These are phyloP conservation scores for Scalopus aquaticus DNA, from an alignment of 2,113 vertebrate species.

Conservation along the genomic window DNA sequence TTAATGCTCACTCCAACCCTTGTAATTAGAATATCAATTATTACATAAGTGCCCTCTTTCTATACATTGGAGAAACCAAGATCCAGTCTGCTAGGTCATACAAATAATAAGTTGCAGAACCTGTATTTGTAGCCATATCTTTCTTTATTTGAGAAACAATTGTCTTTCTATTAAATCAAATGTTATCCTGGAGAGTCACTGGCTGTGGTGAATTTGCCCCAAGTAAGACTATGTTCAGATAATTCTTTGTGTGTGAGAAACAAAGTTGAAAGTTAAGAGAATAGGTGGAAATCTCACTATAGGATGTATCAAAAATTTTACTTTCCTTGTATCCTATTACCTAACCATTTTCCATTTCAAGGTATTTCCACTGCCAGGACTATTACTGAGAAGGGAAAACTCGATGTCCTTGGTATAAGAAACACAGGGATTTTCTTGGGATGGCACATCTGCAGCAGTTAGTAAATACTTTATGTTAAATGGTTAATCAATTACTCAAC, in stretches of 20 bases:
- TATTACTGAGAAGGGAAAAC: not conserved
- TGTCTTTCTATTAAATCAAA: conserved; percentile 49
- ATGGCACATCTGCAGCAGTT: not conserved
- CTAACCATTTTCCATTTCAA: conserved; percentile 5
- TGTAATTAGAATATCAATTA: conserved; percentile 4
- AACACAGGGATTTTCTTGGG: not conserved
- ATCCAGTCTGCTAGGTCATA: not conserved
- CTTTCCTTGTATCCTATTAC: not conserved
- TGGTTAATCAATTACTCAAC: not conserved
- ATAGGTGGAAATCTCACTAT: conserved; percentile 42
- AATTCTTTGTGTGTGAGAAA: conserved; percentile 35
- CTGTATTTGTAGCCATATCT: not conserved
- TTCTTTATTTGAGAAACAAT: conserved; percentile 16
- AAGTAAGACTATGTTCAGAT: not conserved
- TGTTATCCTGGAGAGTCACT: not conserved
- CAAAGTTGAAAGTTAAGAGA: conserved; percentile 5
- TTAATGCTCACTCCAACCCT: not conserved
- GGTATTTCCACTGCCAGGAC: not conserved
- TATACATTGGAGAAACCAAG: not conserved
- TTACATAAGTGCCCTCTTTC: not conserved
- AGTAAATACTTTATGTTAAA: not conserved
- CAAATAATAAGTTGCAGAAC: not conserved
- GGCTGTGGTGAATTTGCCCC: not conserved
- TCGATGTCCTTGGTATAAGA: not conserved
- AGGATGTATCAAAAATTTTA: conserved; percentile 12